Evolutionary conservation across 2,797 vertebrate species (phyloP).

Genomic region (Euthynnus affinis): DNA sequence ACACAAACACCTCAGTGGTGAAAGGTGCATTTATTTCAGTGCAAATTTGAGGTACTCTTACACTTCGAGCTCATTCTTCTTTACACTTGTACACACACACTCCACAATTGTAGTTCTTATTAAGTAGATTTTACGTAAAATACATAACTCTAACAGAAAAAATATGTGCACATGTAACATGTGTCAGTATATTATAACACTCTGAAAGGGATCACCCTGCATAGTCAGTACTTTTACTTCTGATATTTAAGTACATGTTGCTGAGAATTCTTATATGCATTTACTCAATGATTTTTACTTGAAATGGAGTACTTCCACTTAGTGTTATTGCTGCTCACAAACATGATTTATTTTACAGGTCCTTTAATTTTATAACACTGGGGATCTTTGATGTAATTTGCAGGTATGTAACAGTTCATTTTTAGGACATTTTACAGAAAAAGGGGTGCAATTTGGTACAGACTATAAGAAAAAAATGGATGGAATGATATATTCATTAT

Average conservation of each 20-base stretch:
- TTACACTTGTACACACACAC: neutral
- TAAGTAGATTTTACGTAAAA: neutral
- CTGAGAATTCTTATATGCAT: no score
- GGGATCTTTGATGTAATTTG: no score
- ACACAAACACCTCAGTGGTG: constrained; percentile 25
- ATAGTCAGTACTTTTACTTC: neutral
- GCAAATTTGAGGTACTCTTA: neutral
- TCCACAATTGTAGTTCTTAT: neutral
- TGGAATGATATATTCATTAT: no score
- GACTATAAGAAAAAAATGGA: no score
- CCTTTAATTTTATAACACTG: no score
- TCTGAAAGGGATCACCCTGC: neutral
- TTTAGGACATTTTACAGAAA: no score
- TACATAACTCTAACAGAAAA: neutral
- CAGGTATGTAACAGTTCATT: no score
- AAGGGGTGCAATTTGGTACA: no score
- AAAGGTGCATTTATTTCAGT: constrained; percentile 1
- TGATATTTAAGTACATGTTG: no score
- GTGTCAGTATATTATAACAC: neutral
- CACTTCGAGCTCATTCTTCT: neutral
- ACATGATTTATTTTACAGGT: no score
- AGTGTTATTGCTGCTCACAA: neutral
- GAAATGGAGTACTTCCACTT: neutral
- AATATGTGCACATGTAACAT: neutral
- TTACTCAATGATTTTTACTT: neutral